Conservation (phyloP, 2,797 vertebrate genomes). For the Chelidonichthys spinosus region DNA sequence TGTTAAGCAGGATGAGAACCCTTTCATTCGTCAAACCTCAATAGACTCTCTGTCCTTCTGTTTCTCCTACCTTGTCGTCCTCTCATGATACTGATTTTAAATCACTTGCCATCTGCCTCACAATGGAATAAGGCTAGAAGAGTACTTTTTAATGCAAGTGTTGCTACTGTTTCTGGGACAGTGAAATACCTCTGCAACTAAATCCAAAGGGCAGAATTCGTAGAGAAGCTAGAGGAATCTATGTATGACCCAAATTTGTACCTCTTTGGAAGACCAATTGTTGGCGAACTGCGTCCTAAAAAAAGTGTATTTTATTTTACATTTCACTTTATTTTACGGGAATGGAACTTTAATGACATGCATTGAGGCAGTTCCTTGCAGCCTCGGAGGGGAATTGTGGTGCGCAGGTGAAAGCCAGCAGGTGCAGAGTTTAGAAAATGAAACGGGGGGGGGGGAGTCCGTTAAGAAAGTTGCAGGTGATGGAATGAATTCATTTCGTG, state of each 20-base stretch:
- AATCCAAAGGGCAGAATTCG: slow-evolving; percentile 3
- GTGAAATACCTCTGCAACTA: not conserved
- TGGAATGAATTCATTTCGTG: slow-evolving; percentile 8
- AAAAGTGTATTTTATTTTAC: not conserved
- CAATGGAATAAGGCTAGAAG: not conserved
- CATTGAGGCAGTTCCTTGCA: not conserved
- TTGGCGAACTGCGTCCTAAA: not conserved
- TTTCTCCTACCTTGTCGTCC: slow-evolving; percentile 11
- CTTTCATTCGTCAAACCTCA: slow-evolving; percentile 15
- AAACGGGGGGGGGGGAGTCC: not conserved
- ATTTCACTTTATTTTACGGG: slow-evolving; percentile 3
- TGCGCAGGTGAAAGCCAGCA: not conserved
- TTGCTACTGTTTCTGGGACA: not conserved
- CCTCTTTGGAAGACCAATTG: not conserved
- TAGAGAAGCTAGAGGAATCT: not conserved
- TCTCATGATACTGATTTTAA: slow-evolving; percentile 23
- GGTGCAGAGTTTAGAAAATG: not conserved
- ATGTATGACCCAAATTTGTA: not conserved
- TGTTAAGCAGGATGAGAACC: slow-evolving; percentile 2
- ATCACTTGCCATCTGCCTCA: slow-evolving; percentile 27
- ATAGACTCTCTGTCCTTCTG: slow-evolving; percentile 9
- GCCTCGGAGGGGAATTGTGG: not conserved
- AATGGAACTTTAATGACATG: slow-evolving; percentile 19
- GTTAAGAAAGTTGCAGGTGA: slow-evolving; percentile 12
- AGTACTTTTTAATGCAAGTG: not conserved